Percentiles rank a stretch among this genome's conserved stretches.
Evolutionary conservation across 2,113 vertebrate species (phyloP).

Genomic region (Mixornis gularis): DNA sequence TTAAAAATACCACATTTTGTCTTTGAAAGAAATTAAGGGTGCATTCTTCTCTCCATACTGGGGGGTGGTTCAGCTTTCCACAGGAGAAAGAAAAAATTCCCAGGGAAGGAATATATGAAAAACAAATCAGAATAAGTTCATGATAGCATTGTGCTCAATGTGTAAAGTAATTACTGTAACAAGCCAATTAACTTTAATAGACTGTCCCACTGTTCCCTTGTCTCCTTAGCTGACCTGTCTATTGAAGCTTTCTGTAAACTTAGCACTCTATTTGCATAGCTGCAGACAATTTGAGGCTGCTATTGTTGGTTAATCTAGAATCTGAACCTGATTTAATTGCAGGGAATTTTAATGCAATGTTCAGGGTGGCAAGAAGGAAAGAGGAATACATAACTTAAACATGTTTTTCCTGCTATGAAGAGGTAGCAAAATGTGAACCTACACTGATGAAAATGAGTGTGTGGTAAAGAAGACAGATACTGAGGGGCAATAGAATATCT

Average conservation of each 20-base stretch:
- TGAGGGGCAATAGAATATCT: background rate
- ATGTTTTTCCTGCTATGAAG: background rate
- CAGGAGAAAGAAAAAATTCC: background rate
- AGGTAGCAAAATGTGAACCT: background rate
- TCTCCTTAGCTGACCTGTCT: slow-evolving; percentile 26
- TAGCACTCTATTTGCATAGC: background rate
- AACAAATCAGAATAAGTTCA: slow-evolving; percentile 16
- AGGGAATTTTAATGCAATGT: background rate
- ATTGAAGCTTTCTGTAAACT: slow-evolving; percentile 14
- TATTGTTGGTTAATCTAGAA: background rate
- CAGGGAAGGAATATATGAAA: slow-evolving; percentile 6
- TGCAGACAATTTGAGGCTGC: background rate
- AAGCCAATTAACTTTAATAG: slow-evolving; percentile 43
- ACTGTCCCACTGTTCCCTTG: background rate
- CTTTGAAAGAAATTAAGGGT: background rate
- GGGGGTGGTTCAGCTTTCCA: background rate
- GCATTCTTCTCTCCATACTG: background rate
- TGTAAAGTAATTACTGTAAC: slow-evolving; percentile 40
- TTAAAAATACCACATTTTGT: background rate
- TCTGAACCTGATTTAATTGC: background rate
- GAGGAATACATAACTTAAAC: background rate
- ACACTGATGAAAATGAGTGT: background rate
- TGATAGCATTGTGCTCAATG: background rate
- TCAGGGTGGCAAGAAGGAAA: background rate
- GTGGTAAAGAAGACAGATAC: background rate